Evolutionary conservation across 2,113 vertebrate species (phyloP).

Genomic region (Forbesichthys agassizii): DNA sequence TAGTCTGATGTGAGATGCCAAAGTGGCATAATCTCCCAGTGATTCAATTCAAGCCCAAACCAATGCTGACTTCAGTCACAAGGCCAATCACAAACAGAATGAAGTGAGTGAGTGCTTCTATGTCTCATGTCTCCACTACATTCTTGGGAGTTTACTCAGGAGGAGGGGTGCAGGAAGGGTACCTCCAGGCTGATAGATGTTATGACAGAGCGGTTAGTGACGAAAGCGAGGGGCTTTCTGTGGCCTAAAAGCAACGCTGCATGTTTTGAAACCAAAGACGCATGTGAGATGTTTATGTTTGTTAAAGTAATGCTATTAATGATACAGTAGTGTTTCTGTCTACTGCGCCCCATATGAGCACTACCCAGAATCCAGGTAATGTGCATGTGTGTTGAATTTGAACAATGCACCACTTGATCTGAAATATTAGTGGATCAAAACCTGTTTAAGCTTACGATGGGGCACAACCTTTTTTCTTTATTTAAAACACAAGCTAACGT

Average conservation of each 20-base stretch:
- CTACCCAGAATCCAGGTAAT: not conserved
- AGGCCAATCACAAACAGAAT: not conserved
- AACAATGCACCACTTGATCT: not conserved
- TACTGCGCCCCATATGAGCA: not conserved
- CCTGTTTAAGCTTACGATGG: not conserved
- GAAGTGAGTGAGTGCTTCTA: not conserved
- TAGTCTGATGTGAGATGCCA: no score
- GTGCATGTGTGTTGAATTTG: not conserved
- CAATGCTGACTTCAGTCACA: not conserved
- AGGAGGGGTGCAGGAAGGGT: constrained; percentile 4
- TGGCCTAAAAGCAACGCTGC: not conserved
- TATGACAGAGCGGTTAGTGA: constrained; percentile 6
- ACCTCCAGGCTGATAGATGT: not conserved
- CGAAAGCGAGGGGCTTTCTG: not conserved
- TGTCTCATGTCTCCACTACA: constrained; percentile 2
- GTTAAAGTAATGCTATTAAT: not conserved
- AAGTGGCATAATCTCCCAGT: not conserved
- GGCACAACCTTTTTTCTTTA: constrained; percentile 26
- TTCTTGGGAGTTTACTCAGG: constrained; percentile 29
- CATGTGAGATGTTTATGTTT: constrained; percentile 5
- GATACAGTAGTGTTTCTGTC: constrained; percentile 1
- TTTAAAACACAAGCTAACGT: constrained; percentile 21
- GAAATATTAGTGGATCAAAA: not conserved
- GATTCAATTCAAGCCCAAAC: not conserved
- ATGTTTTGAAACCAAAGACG: constrained; percentile 24